Evolutionary conservation across 2,113 vertebrate species (phyloP), one percentile per base, ranked within the genome.

Genomic region (Thamnophis sirtalis): DNA sequence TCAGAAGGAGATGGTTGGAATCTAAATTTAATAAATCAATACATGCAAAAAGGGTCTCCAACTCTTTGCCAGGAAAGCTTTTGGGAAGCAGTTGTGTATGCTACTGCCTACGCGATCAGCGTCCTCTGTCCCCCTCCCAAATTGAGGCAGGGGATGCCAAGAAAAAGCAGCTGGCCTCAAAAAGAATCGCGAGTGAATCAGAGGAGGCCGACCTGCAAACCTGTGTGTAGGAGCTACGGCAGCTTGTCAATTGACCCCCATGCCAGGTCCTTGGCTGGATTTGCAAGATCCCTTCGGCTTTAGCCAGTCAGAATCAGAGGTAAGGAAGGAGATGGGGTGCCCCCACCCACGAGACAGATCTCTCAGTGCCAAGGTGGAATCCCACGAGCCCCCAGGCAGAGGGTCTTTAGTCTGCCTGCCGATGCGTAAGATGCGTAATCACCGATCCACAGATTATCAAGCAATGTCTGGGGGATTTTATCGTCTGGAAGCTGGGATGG

Each of bases 391-490:
- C 2, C 51, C 2, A 28, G 58, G 22, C 58, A 26, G 58, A 43
- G 86, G 24, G 54, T 73, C 38, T 58, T 84, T 84, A 84, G 84
- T 84, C 91, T 13, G 68, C 33, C 53, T 73, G 58, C 33, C 24
- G 51, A 51, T 15, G 91, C 86, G 53, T 60, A 85, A 89, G 51
- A 51, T 15, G 91, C 86, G 53, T 60, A 85, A 89, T 60, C 87
- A 84, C 50, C 43, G 26, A 92, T 60, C 87, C 87, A 13, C 43
- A 60, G 91, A 89, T 92, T 92, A 92, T 21, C 68, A 84, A 50
- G 53, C 53, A 17, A 24, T 21, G 8, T 5, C 56, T 2, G 53
- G 86, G 48, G n/a, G 68, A 89, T 92, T 60, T 84, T 54, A 19
- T 5, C 38, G 22, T 80, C 63, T 84, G 28, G 60, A 49, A 43